Evolutionary conservation across 2,113 vertebrate species (phyloP).

Genomic region (Prionailurus bengalensis): DNA sequence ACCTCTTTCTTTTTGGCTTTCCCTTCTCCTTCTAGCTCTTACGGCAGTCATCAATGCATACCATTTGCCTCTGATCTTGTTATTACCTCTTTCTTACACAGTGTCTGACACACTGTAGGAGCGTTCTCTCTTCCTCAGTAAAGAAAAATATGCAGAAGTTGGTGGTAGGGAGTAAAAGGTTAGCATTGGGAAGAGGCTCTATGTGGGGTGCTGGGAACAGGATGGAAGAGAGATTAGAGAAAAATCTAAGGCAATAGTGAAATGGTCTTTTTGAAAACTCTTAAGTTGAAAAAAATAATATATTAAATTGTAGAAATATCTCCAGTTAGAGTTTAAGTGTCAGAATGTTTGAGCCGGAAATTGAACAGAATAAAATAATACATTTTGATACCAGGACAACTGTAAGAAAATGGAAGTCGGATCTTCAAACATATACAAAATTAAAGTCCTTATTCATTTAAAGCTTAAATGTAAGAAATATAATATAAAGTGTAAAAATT

Average conservation of each 20-base stretch:
- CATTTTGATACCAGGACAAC: background rate
- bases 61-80: background rate
- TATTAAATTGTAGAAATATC: background rate
- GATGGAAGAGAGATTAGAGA: background rate
- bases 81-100: background rate
- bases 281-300: background rate
- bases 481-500: background rate
- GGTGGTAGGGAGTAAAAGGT: background rate
- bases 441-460: background rate
- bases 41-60: rapidly evolving
- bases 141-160: background rate
- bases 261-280: background rate
- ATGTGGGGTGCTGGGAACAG: background rate
- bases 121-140: background rate
- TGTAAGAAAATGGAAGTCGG: background rate
- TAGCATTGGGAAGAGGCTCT: background rate
- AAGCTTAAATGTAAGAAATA: background rate
- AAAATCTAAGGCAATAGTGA: background rate
- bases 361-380: constrained; percentile 35
- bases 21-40: background rate
- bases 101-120: background rate
- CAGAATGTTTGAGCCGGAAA: background rate
- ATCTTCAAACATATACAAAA: background rate
- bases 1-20: background rate
- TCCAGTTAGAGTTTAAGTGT: background rate